Percentiles rank a stretch among this genome's conserved stretches.
phyloP scores from a whole-genome alignment of 2,888 invertebrate genomes.

The Zygothrica quintamaculata region DNA sequence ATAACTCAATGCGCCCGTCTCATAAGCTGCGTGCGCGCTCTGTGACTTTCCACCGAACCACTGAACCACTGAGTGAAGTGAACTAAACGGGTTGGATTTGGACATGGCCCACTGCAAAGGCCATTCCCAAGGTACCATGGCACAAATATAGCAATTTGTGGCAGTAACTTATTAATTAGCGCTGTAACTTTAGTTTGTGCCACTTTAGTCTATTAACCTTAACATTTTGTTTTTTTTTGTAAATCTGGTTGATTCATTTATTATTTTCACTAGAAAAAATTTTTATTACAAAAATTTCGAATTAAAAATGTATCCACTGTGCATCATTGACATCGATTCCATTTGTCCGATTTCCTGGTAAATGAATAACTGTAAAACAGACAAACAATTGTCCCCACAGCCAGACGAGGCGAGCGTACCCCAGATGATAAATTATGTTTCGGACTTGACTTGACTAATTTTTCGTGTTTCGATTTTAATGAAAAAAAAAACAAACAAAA shows the following conservation, averaged over 20 bases:
- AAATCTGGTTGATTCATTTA: too few relatives aligned
- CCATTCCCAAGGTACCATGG: slow-evolving; percentile 49
- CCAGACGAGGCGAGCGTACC: slow-evolving; percentile 12
- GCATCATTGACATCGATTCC: slow-evolving; percentile 35
- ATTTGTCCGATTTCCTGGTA: slow-evolving; percentile 40
- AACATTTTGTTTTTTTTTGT: too few relatives aligned
- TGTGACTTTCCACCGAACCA: slow-evolving; percentile 46
- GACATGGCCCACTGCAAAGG: slow-evolving; percentile 66
- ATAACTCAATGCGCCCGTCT: slow-evolving; percentile 69
- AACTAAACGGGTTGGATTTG: not conserved
- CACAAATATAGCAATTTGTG: not conserved
- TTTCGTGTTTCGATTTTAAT: slow-evolving; percentile 43
- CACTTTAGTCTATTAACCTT: too few relatives aligned
- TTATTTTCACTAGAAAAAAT: not conserved
- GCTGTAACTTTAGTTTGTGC: too few relatives aligned
- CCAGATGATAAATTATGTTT: slow-evolving; percentile 63
- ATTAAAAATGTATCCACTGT: slow-evolving; percentile 47
- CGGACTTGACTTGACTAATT: slow-evolving; percentile 63
- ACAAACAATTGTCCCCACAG: slow-evolving; percentile 53
- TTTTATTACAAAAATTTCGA: not conserved
- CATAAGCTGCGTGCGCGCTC: slow-evolving; percentile 61
- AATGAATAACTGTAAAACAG: slow-evolving; percentile 64
- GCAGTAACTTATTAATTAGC: not conserved
- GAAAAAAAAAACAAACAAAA: too few relatives aligned
- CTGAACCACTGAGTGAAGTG: not conserved